Evolutionary conservation across 1,140 invertebrate species (phyloP).

Genomic region (Neodiprion pinetum): DNA sequence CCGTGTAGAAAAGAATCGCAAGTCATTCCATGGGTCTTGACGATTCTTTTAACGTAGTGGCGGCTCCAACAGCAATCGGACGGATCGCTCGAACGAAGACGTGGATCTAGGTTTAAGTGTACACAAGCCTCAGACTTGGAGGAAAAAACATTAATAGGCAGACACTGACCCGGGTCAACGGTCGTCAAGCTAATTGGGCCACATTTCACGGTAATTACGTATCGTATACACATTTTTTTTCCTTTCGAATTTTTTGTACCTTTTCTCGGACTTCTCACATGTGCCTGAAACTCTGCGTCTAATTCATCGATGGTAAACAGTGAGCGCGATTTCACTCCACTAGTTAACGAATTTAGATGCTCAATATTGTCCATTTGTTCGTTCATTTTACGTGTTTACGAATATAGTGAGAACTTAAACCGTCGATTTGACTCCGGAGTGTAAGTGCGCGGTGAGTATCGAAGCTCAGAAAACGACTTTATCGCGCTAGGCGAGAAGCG

Average conservation of each 20-base stretch:
- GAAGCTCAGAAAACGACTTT: slow-evolving; percentile 12
- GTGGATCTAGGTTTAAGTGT: neutral
- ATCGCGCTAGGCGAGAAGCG: neutral
- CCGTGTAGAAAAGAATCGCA: neutral
- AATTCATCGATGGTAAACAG: too few species aligned
- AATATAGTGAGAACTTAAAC: too few species aligned
- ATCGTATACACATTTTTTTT: neutral
- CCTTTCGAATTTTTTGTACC: neutral
- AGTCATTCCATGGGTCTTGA: neutral
- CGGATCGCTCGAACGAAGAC: neutral
- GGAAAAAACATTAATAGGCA: neutral
- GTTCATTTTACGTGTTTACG: too few species aligned
- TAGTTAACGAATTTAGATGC: too few species aligned
- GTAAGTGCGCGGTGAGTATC: too few species aligned
- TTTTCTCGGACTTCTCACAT: neutral
- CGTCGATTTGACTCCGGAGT: too few species aligned
- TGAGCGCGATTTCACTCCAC: too few species aligned
- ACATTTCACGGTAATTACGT: neutral
- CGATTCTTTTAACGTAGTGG: neutral
- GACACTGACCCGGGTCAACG: neutral
- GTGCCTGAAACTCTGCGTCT: too few species aligned
- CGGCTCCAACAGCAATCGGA: neutral
- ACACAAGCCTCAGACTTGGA: neutral
- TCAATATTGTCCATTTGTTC: too few species aligned
- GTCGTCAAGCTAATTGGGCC: slow-evolving; percentile 1